These are phyloP conservation scores for Agonopterix arenella DNA, from an alignment of 2,888 invertebrate species.

Conservation along the genomic window DNA sequence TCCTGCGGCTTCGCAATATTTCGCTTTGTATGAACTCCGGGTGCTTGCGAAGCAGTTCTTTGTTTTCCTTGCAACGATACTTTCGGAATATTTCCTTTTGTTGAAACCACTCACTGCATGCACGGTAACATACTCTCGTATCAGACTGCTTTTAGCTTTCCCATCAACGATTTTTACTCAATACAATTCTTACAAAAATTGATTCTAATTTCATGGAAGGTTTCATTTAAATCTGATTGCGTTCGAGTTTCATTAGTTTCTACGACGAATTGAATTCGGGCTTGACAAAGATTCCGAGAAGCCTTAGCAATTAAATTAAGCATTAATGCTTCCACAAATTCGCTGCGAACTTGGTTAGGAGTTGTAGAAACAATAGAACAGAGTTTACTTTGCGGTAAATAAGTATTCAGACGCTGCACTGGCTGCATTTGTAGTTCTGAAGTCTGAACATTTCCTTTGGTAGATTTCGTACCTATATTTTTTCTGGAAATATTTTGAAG, in stretches of 20 bases:
- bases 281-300: slow-evolving; percentile 32
- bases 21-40: slow-evolving; percentile 64
- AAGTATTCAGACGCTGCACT: slow-evolving; percentile 32
- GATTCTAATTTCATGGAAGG: too few species aligned
- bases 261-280: background rate
- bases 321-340: slow-evolving; percentile 23
- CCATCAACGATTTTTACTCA: too few species aligned
- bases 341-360: slow-evolving; percentile 30
- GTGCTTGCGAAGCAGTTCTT: slow-evolving; percentile 57
- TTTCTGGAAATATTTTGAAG: too few species aligned
- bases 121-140: slow-evolving; percentile 4
- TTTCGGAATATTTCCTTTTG: slow-evolving; percentile 70
- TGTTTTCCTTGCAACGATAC: slow-evolving; percentile 68
- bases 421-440: slow-evolving; percentile 28
- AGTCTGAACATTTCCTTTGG: too few species aligned
- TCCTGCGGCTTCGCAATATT: slow-evolving; percentile 61
- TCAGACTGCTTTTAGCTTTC: too few species aligned
- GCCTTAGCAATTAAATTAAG: slow-evolving; percentile 38
- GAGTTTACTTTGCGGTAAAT: slow-evolving; percentile 36
- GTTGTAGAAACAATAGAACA: slow-evolving; percentile 36
- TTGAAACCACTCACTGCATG: slow-evolving; percentile 59
- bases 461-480: too few species aligned
- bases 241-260: too few species aligned
- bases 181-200: too few species aligned
- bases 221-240: too few species aligned